A percentile compares a stretch with the other conserved stretches of the same genome.
These are phyloP conservation scores for Orthonevra nobilis DNA, from an alignment of 2,888 invertebrate genomes.

Conservation along the genomic window DNA sequence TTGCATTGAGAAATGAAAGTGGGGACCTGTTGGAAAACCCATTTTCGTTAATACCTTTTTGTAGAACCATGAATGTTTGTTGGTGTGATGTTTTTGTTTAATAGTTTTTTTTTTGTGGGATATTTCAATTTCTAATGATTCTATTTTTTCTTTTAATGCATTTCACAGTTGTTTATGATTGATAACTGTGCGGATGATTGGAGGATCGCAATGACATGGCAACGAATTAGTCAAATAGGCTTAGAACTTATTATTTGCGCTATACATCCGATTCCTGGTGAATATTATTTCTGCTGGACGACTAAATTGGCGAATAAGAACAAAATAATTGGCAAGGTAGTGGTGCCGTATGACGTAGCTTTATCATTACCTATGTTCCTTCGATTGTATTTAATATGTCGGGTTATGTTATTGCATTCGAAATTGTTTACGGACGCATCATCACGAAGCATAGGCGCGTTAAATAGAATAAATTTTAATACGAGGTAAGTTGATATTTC, in stretches of 20 bases:
- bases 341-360: conserved; percentile 97
- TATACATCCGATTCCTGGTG: conserved; percentile 98
- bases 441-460: conserved; percentile 97
- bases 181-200: conserved; percentile 99
- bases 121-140: conserved; percentile 72
- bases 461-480: conserved; percentile 99
- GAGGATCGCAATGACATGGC: conserved; percentile 99
- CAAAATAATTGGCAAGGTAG: conserved; percentile 84
- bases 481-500: conserved; percentile 84
- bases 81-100: too few relatives aligned
- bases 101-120: conserved; percentile 38
- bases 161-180: conserved; percentile 99
- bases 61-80: conserved; percentile 70
- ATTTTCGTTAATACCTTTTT: conserved; percentile 35
- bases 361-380: conserved; percentile 99
- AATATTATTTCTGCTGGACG: conserved; percentile 97
- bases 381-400: conserved; percentile 98
- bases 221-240: conserved; percentile 94
- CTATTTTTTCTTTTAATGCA: conserved; percentile 72
- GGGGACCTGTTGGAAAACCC: conserved; percentile 25
- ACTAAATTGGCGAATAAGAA: conserved; percentile 96
- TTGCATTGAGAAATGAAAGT: conserved; percentile 25
- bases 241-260: conserved; percentile 97
- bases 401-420: conserved; percentile 99
- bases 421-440: conserved; percentile 99